A percentile compares a stretch with the other conserved stretches of the same genome.
Conservation (phyloP, 2,113 vertebrate genomes). For the Alethe diademata region DNA sequence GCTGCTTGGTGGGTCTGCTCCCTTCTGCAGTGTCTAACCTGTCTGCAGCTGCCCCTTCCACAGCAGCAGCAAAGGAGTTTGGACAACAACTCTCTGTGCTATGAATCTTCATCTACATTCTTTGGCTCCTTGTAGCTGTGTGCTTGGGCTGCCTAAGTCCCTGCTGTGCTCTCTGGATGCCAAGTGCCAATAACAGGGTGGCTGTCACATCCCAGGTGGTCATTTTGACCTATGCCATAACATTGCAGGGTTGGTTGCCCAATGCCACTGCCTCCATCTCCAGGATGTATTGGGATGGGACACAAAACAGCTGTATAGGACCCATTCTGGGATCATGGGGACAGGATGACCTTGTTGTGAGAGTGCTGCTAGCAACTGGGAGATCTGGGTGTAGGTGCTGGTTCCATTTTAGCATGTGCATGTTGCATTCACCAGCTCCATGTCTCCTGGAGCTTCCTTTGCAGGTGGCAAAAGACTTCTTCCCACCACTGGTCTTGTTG, state of each 20-base stretch:
- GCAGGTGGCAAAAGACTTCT: not conserved
- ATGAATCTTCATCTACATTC: not conserved
- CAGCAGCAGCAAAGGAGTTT: not conserved
- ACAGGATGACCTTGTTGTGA: not conserved
- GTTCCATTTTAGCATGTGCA: not conserved
- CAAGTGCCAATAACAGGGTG: not conserved
- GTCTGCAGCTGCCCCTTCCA: not conserved
- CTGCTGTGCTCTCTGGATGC: not conserved
- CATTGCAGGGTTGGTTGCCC: not conserved
- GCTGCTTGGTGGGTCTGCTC: not conserved
- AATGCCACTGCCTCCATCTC: not conserved
- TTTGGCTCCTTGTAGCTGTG: not conserved
- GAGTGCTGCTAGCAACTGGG: not conserved
- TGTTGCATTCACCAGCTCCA: not conserved
- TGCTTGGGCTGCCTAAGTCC: not conserved
- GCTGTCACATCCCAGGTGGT: not conserved
- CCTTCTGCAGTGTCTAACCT: not conserved
- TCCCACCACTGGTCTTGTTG: not conserved
- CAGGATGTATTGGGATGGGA: not conserved
- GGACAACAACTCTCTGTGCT: not conserved
- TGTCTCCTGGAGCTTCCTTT: not conserved
- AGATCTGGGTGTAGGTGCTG: not conserved
- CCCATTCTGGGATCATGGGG: not conserved
- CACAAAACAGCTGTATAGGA: not conserved
- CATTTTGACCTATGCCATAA: accelerated